Conservation (phyloP, 64 coral and sea anemone genomes). For the Platygyra sinensis region DNA sequence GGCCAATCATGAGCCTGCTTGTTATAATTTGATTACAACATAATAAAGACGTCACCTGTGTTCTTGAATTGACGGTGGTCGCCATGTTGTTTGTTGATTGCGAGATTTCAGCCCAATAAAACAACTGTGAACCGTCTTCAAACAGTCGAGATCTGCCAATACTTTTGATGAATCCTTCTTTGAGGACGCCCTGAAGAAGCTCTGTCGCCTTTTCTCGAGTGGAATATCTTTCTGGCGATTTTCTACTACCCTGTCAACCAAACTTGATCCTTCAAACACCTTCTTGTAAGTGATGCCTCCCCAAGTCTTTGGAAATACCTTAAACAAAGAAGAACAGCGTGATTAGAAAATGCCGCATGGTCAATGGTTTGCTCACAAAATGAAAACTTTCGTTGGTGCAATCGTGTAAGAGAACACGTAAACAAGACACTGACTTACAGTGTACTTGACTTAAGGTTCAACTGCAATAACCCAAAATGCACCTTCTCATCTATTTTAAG, state of each 20-base stretch:
- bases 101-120: constrained; percentile 7
- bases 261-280: constrained; percentile 40
- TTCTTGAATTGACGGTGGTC: constrained; percentile 20
- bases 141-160: constrained; percentile 21
- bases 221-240: constrained; percentile 11
- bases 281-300: constrained; percentile 34
- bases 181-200: constrained; percentile 32
- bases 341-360: neutral
- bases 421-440: no score
- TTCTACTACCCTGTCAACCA: constrained; percentile 21
- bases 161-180: constrained; percentile 34
- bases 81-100: constrained; percentile 1
- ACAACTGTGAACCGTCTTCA: constrained; percentile 45
- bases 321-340: neutral
- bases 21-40: neutral
- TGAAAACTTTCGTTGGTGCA: neutral
- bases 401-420: neutral
- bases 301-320: constrained; percentile 49
- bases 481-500: no score
- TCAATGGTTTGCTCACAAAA: neutral
- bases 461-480: no score
- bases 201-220: constrained; percentile 19
- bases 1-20: no score
- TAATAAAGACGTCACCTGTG: neutral
- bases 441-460: no score